phyloP scores from a whole-genome alignment of 30 jellyfish, hydroid and myxozoan genomes.

The Pelagia noctiluca region DNA sequence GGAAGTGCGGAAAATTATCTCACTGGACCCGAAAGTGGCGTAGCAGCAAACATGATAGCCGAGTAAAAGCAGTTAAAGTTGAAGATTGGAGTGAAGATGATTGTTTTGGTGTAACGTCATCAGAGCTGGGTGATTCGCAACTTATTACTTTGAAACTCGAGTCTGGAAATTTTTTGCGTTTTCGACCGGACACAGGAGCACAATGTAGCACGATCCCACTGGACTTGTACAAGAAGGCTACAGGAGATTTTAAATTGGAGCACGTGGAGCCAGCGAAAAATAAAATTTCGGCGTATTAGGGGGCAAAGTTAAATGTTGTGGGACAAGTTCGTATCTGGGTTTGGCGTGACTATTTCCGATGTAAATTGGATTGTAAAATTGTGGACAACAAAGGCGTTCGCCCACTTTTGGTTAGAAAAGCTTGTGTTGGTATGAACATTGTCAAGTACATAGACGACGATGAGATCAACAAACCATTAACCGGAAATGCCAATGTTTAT shows the following conservation, averaged over 20 bases:
- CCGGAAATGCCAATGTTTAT: constrained; percentile 32
- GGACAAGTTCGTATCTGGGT: constrained; percentile 34
- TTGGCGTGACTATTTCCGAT: constrained; percentile 21
- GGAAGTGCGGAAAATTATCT: constrained; percentile 29
- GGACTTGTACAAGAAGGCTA: constrained; percentile 16
- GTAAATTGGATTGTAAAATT: constrained; percentile 20
- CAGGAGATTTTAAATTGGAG: constrained; percentile 29
- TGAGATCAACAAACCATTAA: constrained; percentile 28
- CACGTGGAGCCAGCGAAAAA: constrained; percentile 9
- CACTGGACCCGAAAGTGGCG: constrained; percentile 21
- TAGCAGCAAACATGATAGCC: constrained; percentile 28
- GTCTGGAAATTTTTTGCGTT: constrained; percentile 30
- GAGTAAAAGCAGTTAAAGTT: constrained; percentile 27
- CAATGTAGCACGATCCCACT: constrained; percentile 24
- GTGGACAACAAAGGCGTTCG: constrained; percentile 27
- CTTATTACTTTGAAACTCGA: constrained; percentile 23
- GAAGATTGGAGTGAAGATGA: constrained; percentile 26
- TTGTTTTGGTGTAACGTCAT: constrained; percentile 19
- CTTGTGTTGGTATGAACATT: constrained; percentile 19
- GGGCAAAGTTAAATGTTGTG: constrained; percentile 20
- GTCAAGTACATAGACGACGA: constrained; percentile 19
- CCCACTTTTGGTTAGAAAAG: constrained; percentile 20
- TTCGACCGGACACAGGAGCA: constrained; percentile 18
- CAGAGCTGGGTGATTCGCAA: constrained; percentile 25
- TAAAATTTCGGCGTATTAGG: constrained; percentile 20